phyloP scores from a whole-genome alignment of 2,888 invertebrate genomes.

The Amblyjoppa proteus region DNA sequence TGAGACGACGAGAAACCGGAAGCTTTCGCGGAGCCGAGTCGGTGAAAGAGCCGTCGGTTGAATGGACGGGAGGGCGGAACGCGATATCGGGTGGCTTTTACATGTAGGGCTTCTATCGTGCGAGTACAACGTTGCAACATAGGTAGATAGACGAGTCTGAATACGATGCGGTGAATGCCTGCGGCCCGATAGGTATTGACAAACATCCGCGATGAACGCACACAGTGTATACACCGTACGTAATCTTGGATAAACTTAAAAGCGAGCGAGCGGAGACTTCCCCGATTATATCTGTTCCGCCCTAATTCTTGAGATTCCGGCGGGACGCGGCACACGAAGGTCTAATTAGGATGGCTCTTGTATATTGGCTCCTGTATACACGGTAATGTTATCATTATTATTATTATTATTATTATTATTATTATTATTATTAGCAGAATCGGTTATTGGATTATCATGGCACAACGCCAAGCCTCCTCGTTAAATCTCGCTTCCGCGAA shows the following conservation, averaged over 20 bases:
- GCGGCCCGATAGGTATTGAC: conserved; percentile 37
- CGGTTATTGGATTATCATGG: conserved; percentile 32
- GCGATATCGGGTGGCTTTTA: conserved; percentile 18
- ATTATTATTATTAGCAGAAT: conserved; percentile 47
- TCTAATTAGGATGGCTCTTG: conserved; percentile 65
- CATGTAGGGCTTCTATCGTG: not conserved
- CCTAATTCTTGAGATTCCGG: conserved; percentile 66
- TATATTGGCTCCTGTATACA: conserved; percentile 39
- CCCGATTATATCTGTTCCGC: conserved; percentile 65
- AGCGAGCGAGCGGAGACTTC: conserved; percentile 32
- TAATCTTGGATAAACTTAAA: conserved; percentile 50
- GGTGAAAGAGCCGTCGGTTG: conserved; percentile 33
- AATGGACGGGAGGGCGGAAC: conserved; percentile 26
- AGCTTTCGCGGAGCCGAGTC: not conserved
- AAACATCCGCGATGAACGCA: conserved; percentile 17
- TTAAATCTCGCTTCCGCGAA: conserved; percentile 1
- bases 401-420: conserved; percentile 19
- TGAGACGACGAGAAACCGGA: conserved; percentile 15
- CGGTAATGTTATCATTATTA: conserved; percentile 12
- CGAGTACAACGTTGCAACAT: conserved; percentile 1
- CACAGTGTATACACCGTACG: not conserved
- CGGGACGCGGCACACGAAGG: conserved; percentile 42
- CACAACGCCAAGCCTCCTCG: conserved; percentile 20
- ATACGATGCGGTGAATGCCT: conserved; percentile 38
- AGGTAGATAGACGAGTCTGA: conserved; percentile 32